Conservation (phyloP, 2,888 invertebrate genomes). For the Latrodectus elegans region DNA sequence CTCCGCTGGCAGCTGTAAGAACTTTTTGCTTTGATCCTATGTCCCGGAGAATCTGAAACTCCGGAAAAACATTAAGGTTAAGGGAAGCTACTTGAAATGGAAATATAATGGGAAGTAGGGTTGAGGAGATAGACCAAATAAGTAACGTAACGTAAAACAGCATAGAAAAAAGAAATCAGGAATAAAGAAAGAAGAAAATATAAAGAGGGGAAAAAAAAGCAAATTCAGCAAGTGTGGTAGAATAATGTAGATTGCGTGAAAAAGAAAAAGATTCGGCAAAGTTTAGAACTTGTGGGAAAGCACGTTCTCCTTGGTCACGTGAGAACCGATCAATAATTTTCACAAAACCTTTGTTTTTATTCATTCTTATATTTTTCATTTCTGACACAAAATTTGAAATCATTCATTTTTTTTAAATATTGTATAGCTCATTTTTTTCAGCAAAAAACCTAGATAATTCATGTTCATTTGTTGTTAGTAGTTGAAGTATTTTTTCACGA, state of each 20-base stretch:
- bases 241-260: conserved; percentile 63
- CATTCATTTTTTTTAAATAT: no score
- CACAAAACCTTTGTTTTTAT: conserved; percentile 7
- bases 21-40: conserved; percentile 14
- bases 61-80: conserved; percentile 47
- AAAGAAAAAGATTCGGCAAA: conserved; percentile 37
- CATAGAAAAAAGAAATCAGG: conserved; percentile 10
- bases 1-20: background rate
- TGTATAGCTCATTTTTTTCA: no score
- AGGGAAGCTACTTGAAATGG: conserved; percentile 54
- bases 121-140: conserved; percentile 31
- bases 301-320: conserved; percentile 45
- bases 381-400: background rate
- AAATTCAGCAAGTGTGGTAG: conserved; percentile 26
- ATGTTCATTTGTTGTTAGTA: no score
- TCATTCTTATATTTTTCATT: conserved; percentile 8
- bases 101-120: conserved; percentile 57
- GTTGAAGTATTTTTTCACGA: no score
- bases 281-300: conserved; percentile 39
- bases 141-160: conserved; percentile 11
- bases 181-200: background rate
- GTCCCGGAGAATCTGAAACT: background rate
- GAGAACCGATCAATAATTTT: conserved; percentile 41
- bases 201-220: conserved; percentile 8
- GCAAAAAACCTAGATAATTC: no score